Evolutionary conservation across 2,113 vertebrate species (phyloP), one percentile per base, ranked within the genome.

Genomic region (Helogale parvula): DNA sequence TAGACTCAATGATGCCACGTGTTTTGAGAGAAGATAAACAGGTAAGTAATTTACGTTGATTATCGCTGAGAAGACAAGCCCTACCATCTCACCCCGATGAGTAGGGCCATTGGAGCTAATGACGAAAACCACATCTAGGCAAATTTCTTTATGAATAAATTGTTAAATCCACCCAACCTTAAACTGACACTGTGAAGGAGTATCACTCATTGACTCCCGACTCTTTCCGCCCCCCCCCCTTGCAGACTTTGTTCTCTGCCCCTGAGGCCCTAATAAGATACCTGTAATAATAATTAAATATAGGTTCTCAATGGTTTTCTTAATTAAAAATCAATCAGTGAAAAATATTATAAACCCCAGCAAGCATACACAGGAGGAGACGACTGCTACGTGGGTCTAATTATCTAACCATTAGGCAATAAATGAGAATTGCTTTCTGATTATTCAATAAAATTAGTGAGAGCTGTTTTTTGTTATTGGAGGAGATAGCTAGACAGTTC

Each of bases 301-400:
- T 25, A 68, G 35, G 94, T 74, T 50, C 81, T 96, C 31, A 5
- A 25, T 2, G 1, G 60, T 77, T 95, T 95, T 65, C 71, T 95
- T 86, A 90, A 86, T 96, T 97, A 93, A 97, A 97, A 94, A 79
- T 66, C 68, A 87, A 85, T 95, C 66, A 2, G n/a, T 65, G 47
- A 80, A 88, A 94, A 96, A 88, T 68, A 77, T 52, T 66, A 79
- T 69, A 31, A 93, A 89, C 33, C 79, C 94, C 35, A 94, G 19
- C 54, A 79, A 79, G 87, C 65, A 14, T 31, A 35, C 92, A 52
- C 63, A 47, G 81, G 82, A 93, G 25, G 27, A 79, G 47, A 63
- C 47, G 25, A 16, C 27, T 23, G 13, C 27, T 92, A 7, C 77
- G 60, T 88, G 83, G 11, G 14, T 66, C 76, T 91, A 82, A 95